phyloP scores from a whole-genome alignment of 2,888 invertebrate genomes.

The Scaptomyza reducta region DNA sequence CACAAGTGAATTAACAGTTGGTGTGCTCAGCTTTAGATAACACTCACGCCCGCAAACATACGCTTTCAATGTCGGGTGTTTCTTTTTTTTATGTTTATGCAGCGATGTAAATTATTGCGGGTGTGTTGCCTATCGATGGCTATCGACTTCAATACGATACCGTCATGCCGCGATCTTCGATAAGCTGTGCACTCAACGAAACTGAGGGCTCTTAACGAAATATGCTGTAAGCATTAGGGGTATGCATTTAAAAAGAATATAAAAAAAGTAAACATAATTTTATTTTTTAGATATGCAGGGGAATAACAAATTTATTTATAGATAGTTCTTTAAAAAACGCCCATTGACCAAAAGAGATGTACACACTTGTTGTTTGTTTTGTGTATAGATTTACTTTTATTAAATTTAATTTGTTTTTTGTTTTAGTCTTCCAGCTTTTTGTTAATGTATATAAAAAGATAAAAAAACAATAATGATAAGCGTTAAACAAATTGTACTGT shows the following conservation, averaged over 20 bases:
- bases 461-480: conserved; percentile 66
- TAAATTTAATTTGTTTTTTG: conserved; percentile 56
- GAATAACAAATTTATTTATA: no score
- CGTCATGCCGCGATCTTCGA: conserved; percentile 26
- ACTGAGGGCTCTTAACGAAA: conserved; percentile 7
- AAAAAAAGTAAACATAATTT: neutral
- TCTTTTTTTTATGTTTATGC: conserved; percentile 9
- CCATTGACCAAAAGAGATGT: neutral
- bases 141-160: conserved; percentile 4
- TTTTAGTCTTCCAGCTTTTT: conserved; percentile 61
- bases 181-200: conserved; percentile 8
- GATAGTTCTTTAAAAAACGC: no score
- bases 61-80: neutral
- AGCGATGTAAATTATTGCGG: conserved; percentile 7
- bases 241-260: neutral
- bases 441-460: conserved; percentile 52
- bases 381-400: conserved; percentile 67
- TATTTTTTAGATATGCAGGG: no score
- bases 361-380: conserved; percentile 14
- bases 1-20: neutral
- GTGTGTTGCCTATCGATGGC: conserved; percentile 18
- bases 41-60: neutral
- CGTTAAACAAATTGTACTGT: conserved; percentile 71
- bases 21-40: conserved; percentile 20
- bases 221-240: neutral